Evolutionary conservation across 2,113 vertebrate species (phyloP).

Genomic region (Rostratula benghalensis): DNA sequence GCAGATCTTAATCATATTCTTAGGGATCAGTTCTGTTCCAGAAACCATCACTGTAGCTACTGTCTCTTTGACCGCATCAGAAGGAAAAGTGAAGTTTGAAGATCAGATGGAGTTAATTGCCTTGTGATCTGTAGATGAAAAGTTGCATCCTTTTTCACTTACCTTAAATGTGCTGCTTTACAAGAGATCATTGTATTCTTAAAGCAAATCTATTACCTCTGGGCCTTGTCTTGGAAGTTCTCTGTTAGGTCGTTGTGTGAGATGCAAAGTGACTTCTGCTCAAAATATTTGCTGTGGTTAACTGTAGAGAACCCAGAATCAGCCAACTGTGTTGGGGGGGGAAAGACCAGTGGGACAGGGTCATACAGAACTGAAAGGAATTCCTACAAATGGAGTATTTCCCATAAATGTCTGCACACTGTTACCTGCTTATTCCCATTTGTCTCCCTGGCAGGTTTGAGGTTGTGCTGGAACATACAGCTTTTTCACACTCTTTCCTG

Average conservation of each 20-base stretch:
- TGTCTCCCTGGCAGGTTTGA: neutral
- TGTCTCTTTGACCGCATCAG: neutral
- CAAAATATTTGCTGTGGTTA: neutral
- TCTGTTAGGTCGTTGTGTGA: neutral
- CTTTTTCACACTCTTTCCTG: neutral
- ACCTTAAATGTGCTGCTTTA: neutral
- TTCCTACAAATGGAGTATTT: neutral
- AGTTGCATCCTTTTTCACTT: neutral
- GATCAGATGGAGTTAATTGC: neutral
- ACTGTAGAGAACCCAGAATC: neutral
- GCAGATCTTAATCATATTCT: neutral
- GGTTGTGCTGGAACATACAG: neutral
- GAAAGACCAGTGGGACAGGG: neutral
- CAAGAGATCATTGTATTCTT: neutral
- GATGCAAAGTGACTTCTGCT: neutral
- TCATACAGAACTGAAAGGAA: neutral
- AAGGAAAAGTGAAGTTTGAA: neutral
- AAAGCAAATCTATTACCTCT: neutral
- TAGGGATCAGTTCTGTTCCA: neutral
- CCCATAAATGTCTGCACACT: conserved; percentile 21
- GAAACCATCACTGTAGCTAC: neutral
- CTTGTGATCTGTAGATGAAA: neutral
- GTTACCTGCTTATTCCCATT: neutral
- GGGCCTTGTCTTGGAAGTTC: neutral
- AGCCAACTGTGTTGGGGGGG: neutral